Evolutionary conservation across 2,888 invertebrate species (phyloP).

Genomic region (Drosophila rellima): DNA sequence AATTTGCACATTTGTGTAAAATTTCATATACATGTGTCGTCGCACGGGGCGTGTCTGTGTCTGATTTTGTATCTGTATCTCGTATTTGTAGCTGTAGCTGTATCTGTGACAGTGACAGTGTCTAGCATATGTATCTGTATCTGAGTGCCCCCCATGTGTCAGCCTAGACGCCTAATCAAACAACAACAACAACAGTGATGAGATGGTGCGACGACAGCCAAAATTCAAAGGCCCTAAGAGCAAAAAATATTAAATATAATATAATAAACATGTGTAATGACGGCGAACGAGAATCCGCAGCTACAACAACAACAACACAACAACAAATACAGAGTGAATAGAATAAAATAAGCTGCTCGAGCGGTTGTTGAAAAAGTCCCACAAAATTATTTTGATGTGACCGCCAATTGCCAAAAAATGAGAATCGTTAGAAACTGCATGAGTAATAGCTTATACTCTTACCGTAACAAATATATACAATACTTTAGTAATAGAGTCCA

Average conservation of each 20-base stretch:
- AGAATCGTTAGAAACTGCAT: neutral
- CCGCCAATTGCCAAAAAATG: slow-evolving; percentile 50
- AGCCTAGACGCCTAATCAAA: slow-evolving; percentile 79
- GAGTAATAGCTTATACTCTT: neutral
- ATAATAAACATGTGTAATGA: slow-evolving; percentile 72
- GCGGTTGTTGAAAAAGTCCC: slow-evolving; percentile 58
- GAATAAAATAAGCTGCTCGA: slow-evolving; percentile 37
- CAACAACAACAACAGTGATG: slow-evolving; percentile 50
- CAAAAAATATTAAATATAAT: slow-evolving; percentile 38
- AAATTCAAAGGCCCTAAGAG: slow-evolving; percentile 56
- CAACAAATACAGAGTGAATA: slow-evolving; percentile 28
- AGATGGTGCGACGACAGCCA: slow-evolving; percentile 51
- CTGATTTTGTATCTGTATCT: slow-evolving; percentile 36
- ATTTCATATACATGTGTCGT: slow-evolving; percentile 67
- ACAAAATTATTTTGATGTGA: slow-evolving; percentile 48
- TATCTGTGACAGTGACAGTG: slow-evolving; percentile 25
- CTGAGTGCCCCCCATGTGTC: slow-evolving; percentile 69
- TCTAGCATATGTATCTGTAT: slow-evolving; percentile 21
- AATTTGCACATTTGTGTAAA: slow-evolving; percentile 82
- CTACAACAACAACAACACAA: slow-evolving; percentile 21
- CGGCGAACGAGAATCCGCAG: slow-evolving; percentile 41
- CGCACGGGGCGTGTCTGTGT: slow-evolving; percentile 44
- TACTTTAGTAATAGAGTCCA: neutral
- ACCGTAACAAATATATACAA: neutral
- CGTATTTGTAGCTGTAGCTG: slow-evolving; percentile 27